Percentiles rank a stretch among this genome's conserved stretches.
These are phyloP conservation scores for Megaleporinus macrocephalus DNA, from an alignment of 2,113 vertebrate genomes.

Conservation along the genomic window DNA sequence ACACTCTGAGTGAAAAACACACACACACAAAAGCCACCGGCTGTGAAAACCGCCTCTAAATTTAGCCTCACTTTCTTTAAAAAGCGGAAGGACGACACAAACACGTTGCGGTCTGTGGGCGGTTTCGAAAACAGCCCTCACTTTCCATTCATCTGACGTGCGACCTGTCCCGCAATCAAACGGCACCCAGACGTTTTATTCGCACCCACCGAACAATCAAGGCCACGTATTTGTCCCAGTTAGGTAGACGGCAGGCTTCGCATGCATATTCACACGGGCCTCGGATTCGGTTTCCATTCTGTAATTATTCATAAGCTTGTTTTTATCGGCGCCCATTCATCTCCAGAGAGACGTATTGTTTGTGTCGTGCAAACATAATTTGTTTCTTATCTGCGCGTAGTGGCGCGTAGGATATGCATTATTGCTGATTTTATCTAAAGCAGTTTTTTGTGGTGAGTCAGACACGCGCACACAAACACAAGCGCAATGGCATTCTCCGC, in stretches of 20 bases:
- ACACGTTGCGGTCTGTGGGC: constrained; percentile 70
- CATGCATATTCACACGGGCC: not conserved
- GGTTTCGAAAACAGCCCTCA: constrained; percentile 72
- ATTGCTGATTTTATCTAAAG: constrained; percentile 48
- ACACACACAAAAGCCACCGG: constrained; percentile 17
- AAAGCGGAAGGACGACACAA: constrained; percentile 74
- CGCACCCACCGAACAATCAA: not conserved
- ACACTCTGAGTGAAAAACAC: constrained; percentile 67
- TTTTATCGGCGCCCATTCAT: constrained; percentile 9
- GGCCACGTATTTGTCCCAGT: not conserved
- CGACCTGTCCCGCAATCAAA: not conserved
- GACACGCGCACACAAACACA: not conserved
- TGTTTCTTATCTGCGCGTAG: constrained; percentile 34
- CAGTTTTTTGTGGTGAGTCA: constrained; percentile 20
- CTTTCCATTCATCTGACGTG: constrained; percentile 66
- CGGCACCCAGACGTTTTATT: not conserved
- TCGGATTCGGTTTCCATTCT: not conserved
- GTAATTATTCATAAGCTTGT: not conserved
- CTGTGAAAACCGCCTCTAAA: constrained; percentile 66
- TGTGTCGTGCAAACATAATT: constrained; percentile 29
- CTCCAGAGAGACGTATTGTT: constrained; percentile 48
- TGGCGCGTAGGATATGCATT: constrained; percentile 14
- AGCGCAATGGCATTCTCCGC: not conserved
- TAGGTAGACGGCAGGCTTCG: not conserved
- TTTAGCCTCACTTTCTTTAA: constrained; percentile 73